A percentile compares a stretch with the other conserved stretches of the same genome.
Conservation (phyloP, 2,888 invertebrate genomes). For the Rhagium mordax region DNA sequence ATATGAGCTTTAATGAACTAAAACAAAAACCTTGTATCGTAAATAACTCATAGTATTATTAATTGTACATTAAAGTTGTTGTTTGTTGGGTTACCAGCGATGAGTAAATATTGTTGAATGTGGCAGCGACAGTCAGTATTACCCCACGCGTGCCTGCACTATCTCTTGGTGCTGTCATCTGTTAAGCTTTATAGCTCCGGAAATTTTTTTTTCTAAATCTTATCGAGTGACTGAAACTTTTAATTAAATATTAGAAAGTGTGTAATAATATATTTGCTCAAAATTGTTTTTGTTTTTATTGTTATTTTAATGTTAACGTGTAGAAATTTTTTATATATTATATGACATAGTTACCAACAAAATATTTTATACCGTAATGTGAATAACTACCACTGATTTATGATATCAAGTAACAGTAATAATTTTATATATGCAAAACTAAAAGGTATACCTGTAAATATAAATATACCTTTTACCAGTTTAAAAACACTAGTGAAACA, state of each 20-base stretch:
- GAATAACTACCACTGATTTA: background rate
- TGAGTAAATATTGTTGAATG: slow-evolving; percentile 63
- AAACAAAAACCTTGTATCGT: slow-evolving; percentile 63
- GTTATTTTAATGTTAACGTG: background rate
- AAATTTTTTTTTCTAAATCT: slow-evolving; percentile 38
- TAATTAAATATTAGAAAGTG: background rate
- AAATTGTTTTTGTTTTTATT: background rate
- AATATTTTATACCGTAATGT: background rate
- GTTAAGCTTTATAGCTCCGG: slow-evolving; percentile 58
- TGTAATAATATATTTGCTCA: background rate
- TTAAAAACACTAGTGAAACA: background rate
- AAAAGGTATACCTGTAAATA: background rate
- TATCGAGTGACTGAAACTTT: slow-evolving; percentile 18
- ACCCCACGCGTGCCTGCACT: slow-evolving; percentile 69
- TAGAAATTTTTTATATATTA: background rate
- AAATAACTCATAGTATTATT: slow-evolving; percentile 68
- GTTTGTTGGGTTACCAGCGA: slow-evolving; percentile 65
- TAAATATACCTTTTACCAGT: background rate
- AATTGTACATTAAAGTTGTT: slow-evolving; percentile 68
- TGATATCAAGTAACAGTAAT: background rate
- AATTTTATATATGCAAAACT: background rate
- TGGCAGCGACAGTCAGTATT: slow-evolving; percentile 69
- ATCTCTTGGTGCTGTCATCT: slow-evolving; percentile 66
- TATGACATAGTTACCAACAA: background rate
- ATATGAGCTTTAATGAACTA: slow-evolving; percentile 69